Evolutionary conservation across 1,140 invertebrate species (phyloP), one percentile per base, ranked within the genome.

Genomic region (Nephila pilipes): DNA sequence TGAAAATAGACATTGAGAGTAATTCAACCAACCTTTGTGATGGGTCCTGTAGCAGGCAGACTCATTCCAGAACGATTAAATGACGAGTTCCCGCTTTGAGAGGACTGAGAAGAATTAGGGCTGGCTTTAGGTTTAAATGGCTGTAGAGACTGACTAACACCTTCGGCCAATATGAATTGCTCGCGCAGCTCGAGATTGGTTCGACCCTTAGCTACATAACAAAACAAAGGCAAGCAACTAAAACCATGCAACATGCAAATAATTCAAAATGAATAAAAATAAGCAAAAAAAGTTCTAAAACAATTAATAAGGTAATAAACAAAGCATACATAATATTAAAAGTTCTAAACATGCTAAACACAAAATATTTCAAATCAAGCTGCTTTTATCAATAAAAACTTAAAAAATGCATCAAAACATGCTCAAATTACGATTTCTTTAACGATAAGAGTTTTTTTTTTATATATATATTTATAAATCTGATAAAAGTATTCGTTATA

Each of bases 121-220:
- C 98, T 98, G 60, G 94, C 94, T 94, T 95, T 96, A 97, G 97
- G 94, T 90, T 94, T 94, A 83, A 94, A 94, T 14, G 93, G 93
- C 55, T 93, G 79, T 14, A 94, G 20, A 95, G 98, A 98, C 96
- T 99, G 99, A 95, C 98, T 99, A 94, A 99, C 98, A 95, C 99
- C 98, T 96, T 99, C 98, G 94, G 99, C 98, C 96, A 99, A 96
- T 95, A 99, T 99, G 96, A 99, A 99, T 97, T 99, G 98, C 96
- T 99, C 99, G 95, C 99, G 97, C 95, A 99, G 97, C 96, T 99
- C 99, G 96, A 99, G 98, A 97, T 99, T 99, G 95, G 99, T 99
- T 96, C 99, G 97, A 97, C 99, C 99, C 97, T 99, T 99, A 96
- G 99, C 99, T 99, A 97, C 95, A 94, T 81, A 79, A 87, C 58